Conservation (phyloP, 2,888 invertebrate genomes). For the Cosmopolites sordidus region DNA sequence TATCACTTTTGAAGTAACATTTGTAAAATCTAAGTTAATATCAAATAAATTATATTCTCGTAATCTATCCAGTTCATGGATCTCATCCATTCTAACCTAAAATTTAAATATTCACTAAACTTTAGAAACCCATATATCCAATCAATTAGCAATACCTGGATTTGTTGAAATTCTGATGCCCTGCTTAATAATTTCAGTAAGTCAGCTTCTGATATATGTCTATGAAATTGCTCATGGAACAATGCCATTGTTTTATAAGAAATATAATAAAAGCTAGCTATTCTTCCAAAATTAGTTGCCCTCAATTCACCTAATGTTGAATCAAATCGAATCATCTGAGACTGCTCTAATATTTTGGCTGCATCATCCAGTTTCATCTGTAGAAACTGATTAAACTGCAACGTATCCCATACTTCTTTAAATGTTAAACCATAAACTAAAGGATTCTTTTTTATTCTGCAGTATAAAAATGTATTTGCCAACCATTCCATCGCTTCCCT, state of each 20-base stretch:
- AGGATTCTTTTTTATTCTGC: conserved; percentile 91
- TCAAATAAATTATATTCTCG: conserved; percentile 70
- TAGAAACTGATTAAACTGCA: conserved; percentile 71
- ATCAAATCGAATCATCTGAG: conserved; percentile 91
- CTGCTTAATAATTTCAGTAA: conserved; percentile 87
- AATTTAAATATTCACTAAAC: too few relatives aligned
- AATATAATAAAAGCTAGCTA: conserved; percentile 96
- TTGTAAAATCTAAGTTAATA: conserved; percentile 80
- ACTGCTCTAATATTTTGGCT: conserved; percentile 83
- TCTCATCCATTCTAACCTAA: conserved; percentile 89
- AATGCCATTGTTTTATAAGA: conserved; percentile 92
- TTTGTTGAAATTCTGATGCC: conserved; percentile 92
- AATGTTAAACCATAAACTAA: conserved; percentile 66
- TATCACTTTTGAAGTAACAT: conserved; percentile 91
- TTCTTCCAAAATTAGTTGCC: conserved; percentile 85
- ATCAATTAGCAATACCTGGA: conserved; percentile 60
- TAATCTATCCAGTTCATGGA: conserved; percentile 81
- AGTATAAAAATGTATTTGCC: conserved; percentile 93
- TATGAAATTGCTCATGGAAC: conserved; percentile 78
- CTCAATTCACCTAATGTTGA: conserved; percentile 75
- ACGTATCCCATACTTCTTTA: conserved; percentile 67
- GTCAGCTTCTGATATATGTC: conserved; percentile 80
- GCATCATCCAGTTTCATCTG: conserved; percentile 73
- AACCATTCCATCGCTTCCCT: conserved; percentile 98
- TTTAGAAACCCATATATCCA: too few relatives aligned